phyloP scores from a whole-genome alignment of 2,113 vertebrate genomes.

The Pedionomus torquatus region DNA sequence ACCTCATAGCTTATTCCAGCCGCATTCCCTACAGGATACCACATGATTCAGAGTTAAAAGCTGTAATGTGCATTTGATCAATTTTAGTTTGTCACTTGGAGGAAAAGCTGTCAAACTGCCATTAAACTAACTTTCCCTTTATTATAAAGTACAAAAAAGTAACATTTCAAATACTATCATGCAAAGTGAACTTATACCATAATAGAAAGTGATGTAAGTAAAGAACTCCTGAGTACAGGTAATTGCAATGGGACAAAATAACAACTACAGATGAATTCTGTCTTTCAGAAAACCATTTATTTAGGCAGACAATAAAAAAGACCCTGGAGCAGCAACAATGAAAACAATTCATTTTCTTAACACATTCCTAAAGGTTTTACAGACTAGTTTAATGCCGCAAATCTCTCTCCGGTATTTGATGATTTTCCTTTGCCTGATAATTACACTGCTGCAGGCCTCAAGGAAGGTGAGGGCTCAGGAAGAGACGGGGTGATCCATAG shows the following conservation, averaged over 20 bases:
- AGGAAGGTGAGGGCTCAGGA: neutral
- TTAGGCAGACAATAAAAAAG: neutral
- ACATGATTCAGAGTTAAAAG: constrained; percentile 57
- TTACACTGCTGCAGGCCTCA: neutral
- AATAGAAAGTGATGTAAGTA: neutral
- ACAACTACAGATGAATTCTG: neutral
- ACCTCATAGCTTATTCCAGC: constrained; percentile 24
- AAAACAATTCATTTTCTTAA: neutral
- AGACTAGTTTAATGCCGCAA: neutral
- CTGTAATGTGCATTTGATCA: constrained; percentile 64
- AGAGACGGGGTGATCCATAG: neutral
- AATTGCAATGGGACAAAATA: neutral
- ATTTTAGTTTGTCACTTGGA: constrained; percentile 63
- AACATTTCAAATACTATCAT: constrained; percentile 24
- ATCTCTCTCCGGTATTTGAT: neutral
- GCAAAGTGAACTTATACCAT: neutral
- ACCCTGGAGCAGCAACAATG: neutral
- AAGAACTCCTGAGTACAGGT: neutral
- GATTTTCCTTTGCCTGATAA: neutral
- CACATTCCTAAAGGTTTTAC: neutral
- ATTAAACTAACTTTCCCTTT: constrained; percentile 51
- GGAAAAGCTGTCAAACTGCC: constrained; percentile 63
- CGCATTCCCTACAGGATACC: constrained; percentile 41
- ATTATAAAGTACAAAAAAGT: constrained; percentile 46
- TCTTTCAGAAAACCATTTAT: neutral